A percentile compares a stretch with the other conserved stretches of the same genome.
phyloP scores from a whole-genome alignment of 2,797 vertebrate genomes.

The Microctenopoma lineatum region DNA sequence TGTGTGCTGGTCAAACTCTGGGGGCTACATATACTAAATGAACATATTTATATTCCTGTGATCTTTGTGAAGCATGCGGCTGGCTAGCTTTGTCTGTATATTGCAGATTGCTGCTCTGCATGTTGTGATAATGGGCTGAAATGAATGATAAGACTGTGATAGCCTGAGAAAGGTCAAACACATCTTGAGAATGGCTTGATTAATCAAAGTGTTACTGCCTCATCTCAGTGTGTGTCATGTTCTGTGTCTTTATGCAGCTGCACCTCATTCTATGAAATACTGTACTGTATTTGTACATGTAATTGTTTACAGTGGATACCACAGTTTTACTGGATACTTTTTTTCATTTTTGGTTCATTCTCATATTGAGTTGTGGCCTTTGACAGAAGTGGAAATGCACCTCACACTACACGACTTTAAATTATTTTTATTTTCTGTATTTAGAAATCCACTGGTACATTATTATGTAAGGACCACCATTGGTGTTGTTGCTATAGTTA shows the following conservation, averaged over 20 bases:
- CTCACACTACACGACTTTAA: background rate
- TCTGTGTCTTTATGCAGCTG: background rate
- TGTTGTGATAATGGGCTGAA: conserved; percentile 24
- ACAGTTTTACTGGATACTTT: background rate
- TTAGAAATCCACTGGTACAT: background rate
- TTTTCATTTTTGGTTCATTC: background rate
- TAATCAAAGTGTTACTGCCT: conserved; percentile 16
- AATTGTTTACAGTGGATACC: background rate
- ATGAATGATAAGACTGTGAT: conserved; percentile 28
- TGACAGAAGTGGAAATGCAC: background rate
- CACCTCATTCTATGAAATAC: background rate
- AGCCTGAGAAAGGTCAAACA: conserved; percentile 28
- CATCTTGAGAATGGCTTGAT: conserved; percentile 29
- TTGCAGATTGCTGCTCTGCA: conserved; percentile 20
- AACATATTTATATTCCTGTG: background rate
- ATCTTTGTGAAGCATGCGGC: conserved; percentile 39
- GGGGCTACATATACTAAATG: conserved; percentile 7
- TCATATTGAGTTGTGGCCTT: background rate
- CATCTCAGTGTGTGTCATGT: conserved; percentile 2
- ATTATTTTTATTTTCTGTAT: background rate
- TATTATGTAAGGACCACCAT: conserved; percentile 6
- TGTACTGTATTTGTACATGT: no score
- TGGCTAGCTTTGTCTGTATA: conserved; percentile 49
- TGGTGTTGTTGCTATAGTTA: conserved; percentile 55
- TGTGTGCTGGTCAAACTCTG: conserved; percentile 18